A percentile compares a stretch with the other conserved stretches of the same genome.
phyloP scores from a whole-genome alignment of 2,797 vertebrate species.

The Rhincodon typus region DNA sequence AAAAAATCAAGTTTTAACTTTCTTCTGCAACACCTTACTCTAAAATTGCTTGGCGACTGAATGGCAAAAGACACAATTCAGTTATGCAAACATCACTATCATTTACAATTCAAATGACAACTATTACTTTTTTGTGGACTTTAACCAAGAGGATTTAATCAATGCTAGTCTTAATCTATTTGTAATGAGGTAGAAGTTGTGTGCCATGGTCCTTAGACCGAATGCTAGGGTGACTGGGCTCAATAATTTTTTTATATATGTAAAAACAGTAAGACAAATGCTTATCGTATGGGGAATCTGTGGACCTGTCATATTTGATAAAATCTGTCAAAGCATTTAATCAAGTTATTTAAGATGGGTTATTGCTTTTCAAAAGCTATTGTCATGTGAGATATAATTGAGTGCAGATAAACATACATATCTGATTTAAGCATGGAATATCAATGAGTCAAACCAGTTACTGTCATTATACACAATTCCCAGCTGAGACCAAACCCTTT shows the following conservation, averaged over 20 bases:
- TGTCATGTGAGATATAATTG: slow-evolving; percentile 9
- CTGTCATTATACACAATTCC: slow-evolving; percentile 24
- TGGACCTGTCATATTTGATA: background rate
- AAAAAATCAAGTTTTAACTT: background rate
- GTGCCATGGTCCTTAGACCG: background rate
- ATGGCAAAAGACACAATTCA: background rate
- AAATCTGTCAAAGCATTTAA: slow-evolving; percentile 27
- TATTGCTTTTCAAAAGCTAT: background rate
- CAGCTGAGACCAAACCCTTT: slow-evolving; percentile 7
- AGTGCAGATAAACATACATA: background rate
- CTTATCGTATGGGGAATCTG: background rate
- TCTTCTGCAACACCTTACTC: background rate
- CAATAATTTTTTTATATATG: background rate
- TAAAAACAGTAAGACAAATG: background rate
- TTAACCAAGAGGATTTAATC: slow-evolving; percentile 3
- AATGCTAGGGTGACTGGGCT: background rate
- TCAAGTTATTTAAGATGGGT: background rate
- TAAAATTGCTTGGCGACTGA: background rate
- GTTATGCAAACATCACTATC: background rate
- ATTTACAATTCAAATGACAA: background rate
- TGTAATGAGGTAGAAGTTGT: background rate
- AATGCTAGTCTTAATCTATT: background rate
- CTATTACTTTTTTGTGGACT: background rate
- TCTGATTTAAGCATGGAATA: background rate
- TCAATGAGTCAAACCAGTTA: background rate